These are phyloP conservation scores for Mamestra brassicae DNA, from an alignment of 2,888 invertebrate species.

Conservation along the genomic window DNA sequence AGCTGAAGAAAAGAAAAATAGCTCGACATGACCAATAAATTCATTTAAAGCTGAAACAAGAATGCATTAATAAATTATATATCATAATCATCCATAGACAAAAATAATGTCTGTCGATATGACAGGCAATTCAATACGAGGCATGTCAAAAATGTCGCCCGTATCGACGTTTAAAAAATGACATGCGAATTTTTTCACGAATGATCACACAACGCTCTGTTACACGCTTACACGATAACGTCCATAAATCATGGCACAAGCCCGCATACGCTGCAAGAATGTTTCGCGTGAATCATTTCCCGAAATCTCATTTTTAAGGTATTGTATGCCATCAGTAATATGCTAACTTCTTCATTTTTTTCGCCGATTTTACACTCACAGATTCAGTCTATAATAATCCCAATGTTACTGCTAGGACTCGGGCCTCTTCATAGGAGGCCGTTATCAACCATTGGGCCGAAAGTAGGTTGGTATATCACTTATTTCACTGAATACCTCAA, in stretches of 20 bases:
- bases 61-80: conserved; percentile 21
- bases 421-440: neutral
- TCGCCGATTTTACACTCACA: too few species aligned
- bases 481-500: conserved; percentile 15
- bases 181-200: conserved; percentile 72
- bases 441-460: neutral
- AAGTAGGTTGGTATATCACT: neutral
- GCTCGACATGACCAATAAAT: neutral
- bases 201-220: conserved; percentile 62
- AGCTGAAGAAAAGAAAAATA: neutral
- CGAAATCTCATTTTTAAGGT: conserved; percentile 50
- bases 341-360: neutral
- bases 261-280: conserved; percentile 61
- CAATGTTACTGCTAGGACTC: neutral
- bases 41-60: conserved; percentile 12
- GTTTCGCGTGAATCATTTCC: conserved; percentile 68
- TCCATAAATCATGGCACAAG: conserved; percentile 52
- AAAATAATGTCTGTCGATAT: conserved; percentile 25
- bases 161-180: conserved; percentile 63
- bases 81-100: conserved; percentile 7
- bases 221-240: conserved; percentile 62
- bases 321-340: conserved; percentile 19
- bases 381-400: neutral
- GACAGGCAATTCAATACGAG: conserved; percentile 59
- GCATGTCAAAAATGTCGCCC: conserved; percentile 65